A percentile compares a stretch with the other conserved stretches of the same genome.
These are phyloP conservation scores for Phaethon lepturus DNA, from an alignment of 2,113 vertebrate species.

Conservation along the genomic window DNA sequence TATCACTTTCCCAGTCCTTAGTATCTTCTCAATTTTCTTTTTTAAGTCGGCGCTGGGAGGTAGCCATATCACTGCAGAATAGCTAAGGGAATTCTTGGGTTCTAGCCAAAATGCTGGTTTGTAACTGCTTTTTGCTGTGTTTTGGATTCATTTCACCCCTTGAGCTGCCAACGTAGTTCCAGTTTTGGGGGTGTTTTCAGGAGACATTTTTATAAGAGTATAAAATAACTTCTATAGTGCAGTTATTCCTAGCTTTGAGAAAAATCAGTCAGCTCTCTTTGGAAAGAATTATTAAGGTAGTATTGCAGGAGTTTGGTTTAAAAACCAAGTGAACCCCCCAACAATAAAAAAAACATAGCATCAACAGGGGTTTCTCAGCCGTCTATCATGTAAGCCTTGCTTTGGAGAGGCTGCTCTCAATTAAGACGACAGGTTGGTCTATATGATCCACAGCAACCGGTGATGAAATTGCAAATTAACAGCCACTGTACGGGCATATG, in stretches of 20 bases:
- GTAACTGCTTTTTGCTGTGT: not conserved
- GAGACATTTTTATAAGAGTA: not conserved
- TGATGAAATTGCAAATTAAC: not conserved
- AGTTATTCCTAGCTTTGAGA: not conserved
- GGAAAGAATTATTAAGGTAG: not conserved
- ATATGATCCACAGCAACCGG: not conserved
- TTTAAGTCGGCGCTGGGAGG: constrained; percentile 46
- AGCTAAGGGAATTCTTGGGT: constrained; percentile 60
- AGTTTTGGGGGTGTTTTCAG: not conserved
- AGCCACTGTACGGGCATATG: not conserved
- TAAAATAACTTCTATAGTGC: not conserved
- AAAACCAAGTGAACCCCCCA: not conserved
- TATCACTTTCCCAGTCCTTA: constrained; percentile 46
- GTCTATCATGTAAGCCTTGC: not conserved
- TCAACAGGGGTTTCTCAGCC: not conserved
- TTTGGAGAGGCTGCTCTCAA: not conserved
- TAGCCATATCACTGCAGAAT: constrained; percentile 47
- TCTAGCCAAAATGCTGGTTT: constrained; percentile 39
- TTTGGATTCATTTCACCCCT: constrained; percentile 4
- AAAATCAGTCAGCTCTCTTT: not conserved
- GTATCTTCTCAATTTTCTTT: constrained; percentile 38
- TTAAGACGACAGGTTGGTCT: not conserved
- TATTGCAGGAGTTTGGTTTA: not conserved
- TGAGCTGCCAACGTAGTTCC: not conserved
- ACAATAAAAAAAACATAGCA: not conserved